Percentiles rank a stretch among this genome's conserved stretches.
Conservation (phyloP, 2,888 invertebrate genomes). For the Macrophya annulata region DNA sequence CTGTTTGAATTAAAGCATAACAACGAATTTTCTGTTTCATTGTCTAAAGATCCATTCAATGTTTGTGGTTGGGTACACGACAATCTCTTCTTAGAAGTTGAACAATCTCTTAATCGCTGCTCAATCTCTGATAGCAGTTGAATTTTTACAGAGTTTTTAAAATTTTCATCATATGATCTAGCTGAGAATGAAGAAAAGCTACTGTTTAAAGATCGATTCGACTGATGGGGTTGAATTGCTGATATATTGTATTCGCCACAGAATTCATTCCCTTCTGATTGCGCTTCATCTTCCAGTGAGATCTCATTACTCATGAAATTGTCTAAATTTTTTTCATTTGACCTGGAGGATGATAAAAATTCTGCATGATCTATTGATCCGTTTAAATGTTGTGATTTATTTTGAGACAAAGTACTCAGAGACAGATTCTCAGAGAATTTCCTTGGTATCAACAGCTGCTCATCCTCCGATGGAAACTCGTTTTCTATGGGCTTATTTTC, state of each 20-base stretch:
- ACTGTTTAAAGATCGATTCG: slow-evolving; percentile 7
- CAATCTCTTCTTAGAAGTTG: background rate
- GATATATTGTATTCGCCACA: background rate
- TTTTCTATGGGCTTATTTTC: background rate
- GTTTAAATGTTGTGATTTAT: background rate
- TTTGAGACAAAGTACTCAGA: background rate
- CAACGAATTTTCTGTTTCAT: background rate
- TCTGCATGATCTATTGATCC: background rate
- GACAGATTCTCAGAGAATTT: background rate
- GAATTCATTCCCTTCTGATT: background rate
- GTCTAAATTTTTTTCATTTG: background rate
- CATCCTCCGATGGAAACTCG: background rate
- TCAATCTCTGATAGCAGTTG: slow-evolving; percentile 29
- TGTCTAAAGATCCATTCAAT: background rate
- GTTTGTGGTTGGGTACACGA: background rate
- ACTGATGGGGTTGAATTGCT: background rate
- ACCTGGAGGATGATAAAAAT: background rate
- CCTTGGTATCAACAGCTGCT: background rate
- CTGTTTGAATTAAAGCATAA: background rate
- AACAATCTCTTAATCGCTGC: slow-evolving; percentile 12
- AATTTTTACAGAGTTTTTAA: slow-evolving; percentile 16
- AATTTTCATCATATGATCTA: background rate
- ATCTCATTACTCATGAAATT: background rate
- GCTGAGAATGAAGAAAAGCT: slow-evolving; percentile 18
- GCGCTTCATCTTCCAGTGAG: background rate